A percentile compares a stretch with the other conserved stretches of the same genome.
phyloP scores from a whole-genome alignment of 2,888 invertebrate genomes.

The Erebia epiphron region DNA sequence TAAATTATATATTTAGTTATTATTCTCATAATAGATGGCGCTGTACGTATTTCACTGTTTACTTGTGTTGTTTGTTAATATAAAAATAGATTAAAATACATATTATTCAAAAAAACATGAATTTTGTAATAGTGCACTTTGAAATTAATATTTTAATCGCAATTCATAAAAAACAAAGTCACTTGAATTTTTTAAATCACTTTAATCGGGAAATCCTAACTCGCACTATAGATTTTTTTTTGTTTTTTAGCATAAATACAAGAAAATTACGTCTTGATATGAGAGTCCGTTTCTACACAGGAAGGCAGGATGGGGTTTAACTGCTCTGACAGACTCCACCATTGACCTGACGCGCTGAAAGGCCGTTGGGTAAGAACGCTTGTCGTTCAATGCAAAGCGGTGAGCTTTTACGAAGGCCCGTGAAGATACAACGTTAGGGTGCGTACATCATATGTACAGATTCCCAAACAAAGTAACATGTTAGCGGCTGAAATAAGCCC shows the following conservation, averaged over 20 bases:
- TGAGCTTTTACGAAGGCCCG: neutral
- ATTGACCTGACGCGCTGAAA: conserved; percentile 20
- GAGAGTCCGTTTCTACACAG: conserved; percentile 70
- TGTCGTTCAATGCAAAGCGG: neutral
- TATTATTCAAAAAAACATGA: neutral
- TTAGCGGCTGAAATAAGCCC: neutral
- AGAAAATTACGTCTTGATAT: accelerated
- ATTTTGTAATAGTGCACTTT: neutral
- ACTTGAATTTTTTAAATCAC: neutral
- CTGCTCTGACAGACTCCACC: conserved; percentile 49
- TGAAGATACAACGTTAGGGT: no score
- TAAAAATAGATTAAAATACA: neutral
- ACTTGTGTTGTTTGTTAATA: neutral
- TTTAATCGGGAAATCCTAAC: conserved; percentile 37
- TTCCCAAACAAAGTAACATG: neutral
- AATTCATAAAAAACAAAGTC: neutral
- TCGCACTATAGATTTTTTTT: conserved; percentile 50
- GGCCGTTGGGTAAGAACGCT: neutral
- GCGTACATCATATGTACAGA: no score
- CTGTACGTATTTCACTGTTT: neutral
- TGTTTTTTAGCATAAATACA: accelerated
- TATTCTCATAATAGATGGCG: conserved; percentile 9
- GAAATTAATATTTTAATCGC: neutral
- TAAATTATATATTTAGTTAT: conserved; percentile 1
- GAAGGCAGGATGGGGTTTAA: conserved; percentile 53